Conservation (phyloP, 2,888 invertebrate genomes). For the Cephonodes hylas region DNA sequence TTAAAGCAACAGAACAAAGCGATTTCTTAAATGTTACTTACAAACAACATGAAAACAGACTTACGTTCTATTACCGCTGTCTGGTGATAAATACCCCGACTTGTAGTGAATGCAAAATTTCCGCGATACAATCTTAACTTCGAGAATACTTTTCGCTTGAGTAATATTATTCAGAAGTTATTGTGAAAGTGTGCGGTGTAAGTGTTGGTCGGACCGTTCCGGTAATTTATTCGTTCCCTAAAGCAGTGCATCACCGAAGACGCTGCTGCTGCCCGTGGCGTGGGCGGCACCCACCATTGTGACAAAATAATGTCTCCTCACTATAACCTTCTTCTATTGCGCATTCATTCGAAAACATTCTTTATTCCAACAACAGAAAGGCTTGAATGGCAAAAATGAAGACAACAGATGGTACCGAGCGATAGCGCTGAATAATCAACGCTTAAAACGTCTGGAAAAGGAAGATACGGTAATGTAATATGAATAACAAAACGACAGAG, state of each 20-base stretch:
- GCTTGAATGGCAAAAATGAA: slow-evolving; percentile 38
- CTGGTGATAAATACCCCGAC: not conserved
- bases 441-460: slow-evolving; percentile 80
- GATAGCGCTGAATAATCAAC: slow-evolving; percentile 81
- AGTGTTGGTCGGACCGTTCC: slow-evolving; percentile 53
- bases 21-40: not conserved
- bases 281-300: slow-evolving; percentile 79
- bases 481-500: slow-evolving; percentile 80
- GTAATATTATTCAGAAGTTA: slow-evolving; percentile 59
- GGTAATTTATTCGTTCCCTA: slow-evolving; percentile 78
- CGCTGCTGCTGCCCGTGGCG: slow-evolving; percentile 65
- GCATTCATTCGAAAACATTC: slow-evolving; percentile 48
- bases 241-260: slow-evolving; percentile 78
- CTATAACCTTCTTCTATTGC: slow-evolving; percentile 60
- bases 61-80: not conserved
- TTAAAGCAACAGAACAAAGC: no score
- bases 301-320: slow-evolving; percentile 79
- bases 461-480: slow-evolving; percentile 80
- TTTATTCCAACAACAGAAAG: slow-evolving; percentile 49
- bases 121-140: slow-evolving; percentile 8
- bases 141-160: slow-evolving; percentile 30
- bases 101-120: not conserved
- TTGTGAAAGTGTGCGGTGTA: slow-evolving; percentile 59
- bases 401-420: slow-evolving; percentile 68
- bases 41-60: not conserved